Evolutionary conservation across 2,113 vertebrate species (phyloP).

Genomic region (western clawed frog (Xenopus tropicalis)): UCB_Xtro_10.0 CM004448.2:56242501-56243000

Average conservation of each 20-base stretch:
- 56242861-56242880: background rate
- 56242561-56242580: slow-evolving; percentile 25
- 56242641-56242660: slow-evolving; percentile 39
- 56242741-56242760: slow-evolving; percentile 51
- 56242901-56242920: background rate
- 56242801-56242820: slow-evolving; percentile 52
- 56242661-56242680: slow-evolving; percentile 32
- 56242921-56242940: background rate
- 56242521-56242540: too few relatives aligned
- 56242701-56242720: slow-evolving; percentile 56
- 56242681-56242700: slow-evolving; percentile 47
- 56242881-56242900: background rate
- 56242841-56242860: slow-evolving; percentile 44
- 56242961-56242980: background rate
- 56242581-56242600: slow-evolving; percentile 37
- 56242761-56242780: slow-evolving; percentile 50
- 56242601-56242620: slow-evolving; percentile 46
- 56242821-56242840: slow-evolving; percentile 48
- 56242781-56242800: slow-evolving; percentile 53
- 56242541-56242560: slow-evolving; percentile 29
- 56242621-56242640: slow-evolving; percentile 25
- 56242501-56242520: too few relatives aligned
- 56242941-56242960: background rate
- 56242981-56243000: background rate
- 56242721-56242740: slow-evolving; percentile 48